phyloP scores from a whole-genome alignment of 2,888 invertebrate genomes.

The Serrognathus titanus region DNA sequence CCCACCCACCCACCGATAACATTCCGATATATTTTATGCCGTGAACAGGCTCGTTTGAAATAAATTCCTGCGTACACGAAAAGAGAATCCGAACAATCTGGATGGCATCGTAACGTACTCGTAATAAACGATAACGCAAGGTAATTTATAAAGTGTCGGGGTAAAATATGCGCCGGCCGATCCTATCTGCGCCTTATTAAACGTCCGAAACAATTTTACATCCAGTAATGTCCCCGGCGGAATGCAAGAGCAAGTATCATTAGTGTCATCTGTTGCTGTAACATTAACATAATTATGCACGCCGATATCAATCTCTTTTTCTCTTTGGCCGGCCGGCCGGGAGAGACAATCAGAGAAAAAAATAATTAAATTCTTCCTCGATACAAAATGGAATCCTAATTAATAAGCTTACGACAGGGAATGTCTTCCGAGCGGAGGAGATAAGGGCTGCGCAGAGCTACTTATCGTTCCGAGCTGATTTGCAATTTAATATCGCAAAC shows the following conservation, averaged over 20 bases:
- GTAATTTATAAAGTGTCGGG: constrained; percentile 29
- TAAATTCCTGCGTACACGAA: constrained; percentile 14
- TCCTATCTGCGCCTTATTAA: constrained; percentile 23
- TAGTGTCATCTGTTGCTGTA: constrained; percentile 38
- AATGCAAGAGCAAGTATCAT: constrained; percentile 34
- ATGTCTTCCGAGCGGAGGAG: constrained; percentile 30
- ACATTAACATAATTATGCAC: constrained; percentile 40
- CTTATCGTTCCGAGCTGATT: constrained; percentile 35
- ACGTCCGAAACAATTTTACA: constrained; percentile 24
- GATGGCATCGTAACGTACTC: constrained; percentile 14
- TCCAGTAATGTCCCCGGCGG: constrained; percentile 26
- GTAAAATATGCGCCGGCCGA: constrained; percentile 28
- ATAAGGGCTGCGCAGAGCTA: constrained; percentile 29
- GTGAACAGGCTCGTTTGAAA: background rate
- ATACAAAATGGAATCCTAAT: constrained; percentile 40
- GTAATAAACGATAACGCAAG: constrained; percentile 24
- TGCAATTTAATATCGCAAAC: constrained; percentile 40
- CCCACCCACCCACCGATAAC: no score
- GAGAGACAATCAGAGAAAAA: constrained; percentile 22
- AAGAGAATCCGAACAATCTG: constrained; percentile 13
- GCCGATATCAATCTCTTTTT: constrained; percentile 34
- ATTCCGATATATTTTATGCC: no score
- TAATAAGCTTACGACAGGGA: constrained; percentile 34
- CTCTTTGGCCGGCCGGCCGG: background rate
- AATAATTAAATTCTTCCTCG: constrained; percentile 38